Conservation (phyloP, 2,888 invertebrate species). For the Drosophila pullipes region DNA sequence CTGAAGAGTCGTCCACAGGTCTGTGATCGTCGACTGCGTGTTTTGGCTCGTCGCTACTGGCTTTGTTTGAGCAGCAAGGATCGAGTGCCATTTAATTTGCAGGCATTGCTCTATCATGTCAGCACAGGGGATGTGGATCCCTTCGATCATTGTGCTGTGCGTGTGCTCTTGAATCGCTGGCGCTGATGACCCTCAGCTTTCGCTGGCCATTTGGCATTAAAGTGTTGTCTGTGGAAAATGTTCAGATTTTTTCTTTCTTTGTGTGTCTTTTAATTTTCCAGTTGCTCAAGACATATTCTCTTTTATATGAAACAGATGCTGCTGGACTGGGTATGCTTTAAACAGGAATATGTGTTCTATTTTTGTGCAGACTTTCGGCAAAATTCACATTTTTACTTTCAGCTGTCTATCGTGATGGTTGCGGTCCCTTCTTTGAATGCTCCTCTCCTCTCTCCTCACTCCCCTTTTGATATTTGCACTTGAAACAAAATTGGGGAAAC, state of each 20-base stretch:
- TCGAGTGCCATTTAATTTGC: slow-evolving; percentile 69
- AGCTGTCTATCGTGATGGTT: slow-evolving; percentile 24
- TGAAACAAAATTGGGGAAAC: slow-evolving; percentile 52
- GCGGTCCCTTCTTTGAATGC: not conserved
- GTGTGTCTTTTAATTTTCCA: slow-evolving; percentile 44
- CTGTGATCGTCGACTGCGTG: not conserved
- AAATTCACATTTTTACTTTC: slow-evolving; percentile 43
- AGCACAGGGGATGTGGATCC: slow-evolving; percentile 62
- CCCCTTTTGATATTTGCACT: slow-evolving; percentile 47
- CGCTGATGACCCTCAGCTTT: slow-evolving; percentile 8
- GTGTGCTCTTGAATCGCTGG: slow-evolving; percentile 48
- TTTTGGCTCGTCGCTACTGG: slow-evolving; percentile 39
- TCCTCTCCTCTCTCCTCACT: not conserved
- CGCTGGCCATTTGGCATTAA: slow-evolving; percentile 31
- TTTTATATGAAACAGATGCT: slow-evolving; percentile 79
- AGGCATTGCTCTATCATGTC: slow-evolving; percentile 66
- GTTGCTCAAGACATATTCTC: slow-evolving; percentile 15
- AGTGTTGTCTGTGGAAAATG: slow-evolving; percentile 40
- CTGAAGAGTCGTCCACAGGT: not conserved
- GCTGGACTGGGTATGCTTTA: not conserved
- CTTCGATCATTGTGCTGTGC: slow-evolving; percentile 64
- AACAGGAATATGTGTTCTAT: slow-evolving; percentile 51
- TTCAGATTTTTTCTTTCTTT: slow-evolving; percentile 24
- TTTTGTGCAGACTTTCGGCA: slow-evolving; percentile 51
- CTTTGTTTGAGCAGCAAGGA: slow-evolving; percentile 33